Conservation (phyloP, 2,888 invertebrate genomes). For the Leucania comma region DNA sequence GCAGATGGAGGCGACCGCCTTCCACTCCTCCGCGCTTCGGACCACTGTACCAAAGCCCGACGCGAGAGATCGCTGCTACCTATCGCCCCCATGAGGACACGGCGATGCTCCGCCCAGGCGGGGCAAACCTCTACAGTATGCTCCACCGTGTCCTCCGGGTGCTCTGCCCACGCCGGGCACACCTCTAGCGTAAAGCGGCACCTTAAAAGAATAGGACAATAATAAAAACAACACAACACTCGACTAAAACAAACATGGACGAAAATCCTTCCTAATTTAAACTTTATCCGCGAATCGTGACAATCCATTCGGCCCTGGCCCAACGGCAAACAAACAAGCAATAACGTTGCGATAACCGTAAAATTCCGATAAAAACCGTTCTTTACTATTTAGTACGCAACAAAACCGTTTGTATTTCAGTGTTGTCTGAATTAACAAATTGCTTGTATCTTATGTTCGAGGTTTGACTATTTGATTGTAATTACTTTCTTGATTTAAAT, state of each 20-base stretch:
- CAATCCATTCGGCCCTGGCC: slow-evolving; percentile 44
- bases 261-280: slow-evolving; percentile 42
- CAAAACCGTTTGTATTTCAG: slow-evolving; percentile 56
- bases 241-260: slow-evolving; percentile 25
- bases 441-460: slow-evolving; percentile 27
- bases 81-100: too few species aligned
- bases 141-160: too few species aligned
- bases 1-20: too few species aligned
- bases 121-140: too few species aligned
- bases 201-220: neutral
- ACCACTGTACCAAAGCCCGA: too few species aligned
- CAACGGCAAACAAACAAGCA: slow-evolving; percentile 54
- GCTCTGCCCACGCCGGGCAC: too few species aligned
- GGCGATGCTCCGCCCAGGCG: too few species aligned
- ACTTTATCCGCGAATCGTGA: slow-evolving; percentile 51
- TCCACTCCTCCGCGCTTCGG: too few species aligned
- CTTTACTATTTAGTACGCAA: slow-evolving; percentile 60
- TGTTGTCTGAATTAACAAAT: slow-evolving; percentile 43
- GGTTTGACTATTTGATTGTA: slow-evolving; percentile 2
- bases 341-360: slow-evolving; percentile 59
- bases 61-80: too few species aligned
- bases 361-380: slow-evolving; percentile 62
- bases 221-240: slow-evolving; percentile 11
- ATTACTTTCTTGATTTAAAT: neutral
- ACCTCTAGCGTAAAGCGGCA: too few species aligned